Evolutionary conservation across 2,113 vertebrate genomes (phyloP).

Genomic region (Perca schrenkii): DNA sequence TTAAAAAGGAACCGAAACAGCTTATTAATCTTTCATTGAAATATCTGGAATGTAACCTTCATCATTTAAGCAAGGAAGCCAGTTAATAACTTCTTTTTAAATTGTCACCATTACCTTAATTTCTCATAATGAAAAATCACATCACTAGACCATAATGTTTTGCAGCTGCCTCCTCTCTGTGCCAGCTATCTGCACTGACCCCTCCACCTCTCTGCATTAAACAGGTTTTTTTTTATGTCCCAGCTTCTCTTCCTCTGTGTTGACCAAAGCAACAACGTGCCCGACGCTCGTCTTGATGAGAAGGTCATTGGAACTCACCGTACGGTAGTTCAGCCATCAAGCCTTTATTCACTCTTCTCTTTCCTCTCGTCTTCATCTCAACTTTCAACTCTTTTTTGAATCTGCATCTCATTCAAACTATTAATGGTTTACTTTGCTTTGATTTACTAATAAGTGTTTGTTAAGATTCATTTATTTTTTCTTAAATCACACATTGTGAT

Average conservation of each 20-base stretch:
- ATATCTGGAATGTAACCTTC: slow-evolving; percentile 7
- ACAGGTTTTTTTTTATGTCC: background rate
- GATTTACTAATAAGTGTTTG: background rate
- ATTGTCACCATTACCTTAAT: background rate
- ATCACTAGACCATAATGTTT: background rate
- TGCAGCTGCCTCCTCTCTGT: slow-evolving; percentile 5
- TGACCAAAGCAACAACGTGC: background rate
- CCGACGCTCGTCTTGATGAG: background rate
- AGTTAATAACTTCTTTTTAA: background rate
- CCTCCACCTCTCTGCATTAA: background rate
- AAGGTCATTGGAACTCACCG: background rate
- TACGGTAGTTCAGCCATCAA: background rate
- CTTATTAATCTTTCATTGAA: background rate
- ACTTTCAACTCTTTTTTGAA: too few relatives aligned
- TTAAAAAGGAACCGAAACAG: background rate
- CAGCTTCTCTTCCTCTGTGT: background rate
- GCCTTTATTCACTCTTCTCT: background rate
- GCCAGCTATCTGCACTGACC: slow-evolving; percentile 22
- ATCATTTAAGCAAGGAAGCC: background rate
- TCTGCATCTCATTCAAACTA: background rate
- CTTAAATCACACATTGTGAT: too few relatives aligned
- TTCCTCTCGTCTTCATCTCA: background rate
- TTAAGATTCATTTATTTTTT: too few relatives aligned
- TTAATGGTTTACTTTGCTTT: background rate
- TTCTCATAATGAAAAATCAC: slow-evolving; percentile 24